Evolutionary conservation across 2,113 vertebrate species (phyloP), one percentile per base, ranked within the genome.

Genomic region (Tapirus terrestris): DNA sequence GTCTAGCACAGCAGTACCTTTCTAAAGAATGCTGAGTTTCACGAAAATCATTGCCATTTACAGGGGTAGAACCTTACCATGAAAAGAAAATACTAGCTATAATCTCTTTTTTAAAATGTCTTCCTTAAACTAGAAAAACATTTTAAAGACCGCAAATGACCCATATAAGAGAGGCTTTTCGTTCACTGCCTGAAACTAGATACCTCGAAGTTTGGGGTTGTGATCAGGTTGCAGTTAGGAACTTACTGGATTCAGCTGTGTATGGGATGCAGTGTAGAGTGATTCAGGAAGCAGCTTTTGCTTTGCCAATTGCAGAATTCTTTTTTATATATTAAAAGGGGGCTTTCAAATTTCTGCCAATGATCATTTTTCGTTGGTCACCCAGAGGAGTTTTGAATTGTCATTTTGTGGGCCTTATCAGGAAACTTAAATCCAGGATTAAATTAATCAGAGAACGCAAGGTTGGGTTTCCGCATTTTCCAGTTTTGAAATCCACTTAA

Each of bases 291-390:
- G 48, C 83, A 75, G 21, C 61, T 92, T 96, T 89, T 86, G 56
- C 75, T 72, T 77, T 82, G 18, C 43, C 92, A 70, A 14, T 16
- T 73, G 36, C 60, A 91, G 56, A n/a, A 17, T 9, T 95, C 77
- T 79, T 88, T 51, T 95, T 92, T 82, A 39, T 91, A 39, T 88
- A 92, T 94, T 58, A 48, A 94, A 92, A 85, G 51, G 25, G 67
- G 68, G 18, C 76, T 94, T 94, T 86, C 79, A 94, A 29, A 63
- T 94, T 94, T 94, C 68, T 90, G 79, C 79, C 84, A 85, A 10
- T 96, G 82, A 65, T 96, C 60, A 77, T 97, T 72, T 97, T 96
- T 97, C 80, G 86, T 53, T 68, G 21, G 80, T 94, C 82, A 92
- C 84, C n/a, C 67, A 91, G 31, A 92, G 67, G n/a, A 75, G 8